These are phyloP conservation scores for Atta cephalotes DNA, from an alignment of 1,140 invertebrate species.

Conservation along the genomic window DNA sequence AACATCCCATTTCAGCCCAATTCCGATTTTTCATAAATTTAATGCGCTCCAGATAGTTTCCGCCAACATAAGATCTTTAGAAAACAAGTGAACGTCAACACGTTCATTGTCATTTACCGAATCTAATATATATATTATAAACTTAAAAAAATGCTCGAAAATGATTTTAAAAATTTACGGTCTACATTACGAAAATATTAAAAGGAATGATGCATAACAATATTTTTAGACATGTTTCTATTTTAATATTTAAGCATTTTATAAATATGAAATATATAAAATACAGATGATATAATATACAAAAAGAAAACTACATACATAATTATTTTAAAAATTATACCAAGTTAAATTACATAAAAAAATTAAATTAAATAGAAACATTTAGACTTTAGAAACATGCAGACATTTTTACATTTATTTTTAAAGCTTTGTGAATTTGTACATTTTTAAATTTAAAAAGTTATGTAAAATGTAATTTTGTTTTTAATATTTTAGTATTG, in stretches of 20 bases:
- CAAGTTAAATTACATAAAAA: not conserved
- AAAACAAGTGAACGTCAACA: not conserved
- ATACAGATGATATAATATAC: too few relatives aligned
- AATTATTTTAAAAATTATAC: not conserved
- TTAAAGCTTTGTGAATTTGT: not conserved
- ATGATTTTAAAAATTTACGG: not conserved
- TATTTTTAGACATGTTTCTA: not conserved
- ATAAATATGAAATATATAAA: not conserved
- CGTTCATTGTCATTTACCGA: slow-evolving; percentile 8
- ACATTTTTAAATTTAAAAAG: slow-evolving; percentile 8
- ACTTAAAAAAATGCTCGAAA: not conserved
- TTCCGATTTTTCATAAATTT: slow-evolving; percentile 46
- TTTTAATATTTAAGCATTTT: not conserved
- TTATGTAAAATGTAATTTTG: not conserved
- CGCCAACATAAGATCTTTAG: not conserved
- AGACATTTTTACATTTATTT: not conserved
- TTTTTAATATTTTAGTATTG: not conserved
- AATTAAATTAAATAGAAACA: not conserved
- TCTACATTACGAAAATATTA: not conserved
- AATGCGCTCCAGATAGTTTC: not conserved
- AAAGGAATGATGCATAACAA: not conserved
- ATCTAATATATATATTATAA: not conserved
- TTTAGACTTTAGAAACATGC: not conserved
- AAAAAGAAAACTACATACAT: not conserved
- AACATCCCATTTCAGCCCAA: slow-evolving; percentile 37